Percentiles rank a stretch among this genome's conserved stretches.
These are phyloP conservation scores for Rutpela maculata DNA, from an alignment of 2,888 invertebrate genomes.

Conservation along the genomic window DNA sequence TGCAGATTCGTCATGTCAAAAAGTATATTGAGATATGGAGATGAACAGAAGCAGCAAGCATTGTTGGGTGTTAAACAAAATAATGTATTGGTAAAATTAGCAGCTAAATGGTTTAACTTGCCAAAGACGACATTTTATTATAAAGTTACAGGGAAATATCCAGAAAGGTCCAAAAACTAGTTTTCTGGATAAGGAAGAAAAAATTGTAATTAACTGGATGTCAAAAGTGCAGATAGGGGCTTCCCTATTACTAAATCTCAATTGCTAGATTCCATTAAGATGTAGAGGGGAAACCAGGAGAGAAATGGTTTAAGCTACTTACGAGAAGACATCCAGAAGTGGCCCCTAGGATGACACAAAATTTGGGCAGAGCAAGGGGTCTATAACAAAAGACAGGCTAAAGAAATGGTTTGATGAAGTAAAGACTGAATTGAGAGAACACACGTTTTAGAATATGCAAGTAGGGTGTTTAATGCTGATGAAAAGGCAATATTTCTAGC, in stretches of 20 bases:
- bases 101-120: constrained; percentile 33
- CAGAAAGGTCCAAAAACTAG: constrained; percentile 34
- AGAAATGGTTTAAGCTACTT: constrained; percentile 13
- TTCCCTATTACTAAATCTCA: constrained; percentile 38
- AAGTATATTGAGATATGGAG: neutral
- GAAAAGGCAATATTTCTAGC: no score
- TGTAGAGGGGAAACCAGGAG: constrained; percentile 17
- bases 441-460: no score
- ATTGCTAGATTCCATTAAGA: constrained; percentile 37
- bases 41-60: neutral
- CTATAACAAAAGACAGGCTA: no score
- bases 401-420: no score
- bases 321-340: no score
- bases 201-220: constrained; percentile 31
- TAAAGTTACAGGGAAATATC: constrained; percentile 42
- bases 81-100: neutral
- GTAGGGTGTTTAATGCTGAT: no score
- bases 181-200: constrained; percentile 18
- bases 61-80: constrained; percentile 2
- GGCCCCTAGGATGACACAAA: no score
- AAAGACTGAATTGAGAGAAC: no score
- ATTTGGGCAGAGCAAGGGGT: no score
- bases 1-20: neutral
- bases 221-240: constrained; percentile 25
- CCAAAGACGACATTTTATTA: constrained; percentile 39